Percentiles rank a stretch among this genome's conserved stretches.
phyloP scores from a whole-genome alignment of 2,888 invertebrate genomes.

The Leptopilina drosophilae region DNA sequence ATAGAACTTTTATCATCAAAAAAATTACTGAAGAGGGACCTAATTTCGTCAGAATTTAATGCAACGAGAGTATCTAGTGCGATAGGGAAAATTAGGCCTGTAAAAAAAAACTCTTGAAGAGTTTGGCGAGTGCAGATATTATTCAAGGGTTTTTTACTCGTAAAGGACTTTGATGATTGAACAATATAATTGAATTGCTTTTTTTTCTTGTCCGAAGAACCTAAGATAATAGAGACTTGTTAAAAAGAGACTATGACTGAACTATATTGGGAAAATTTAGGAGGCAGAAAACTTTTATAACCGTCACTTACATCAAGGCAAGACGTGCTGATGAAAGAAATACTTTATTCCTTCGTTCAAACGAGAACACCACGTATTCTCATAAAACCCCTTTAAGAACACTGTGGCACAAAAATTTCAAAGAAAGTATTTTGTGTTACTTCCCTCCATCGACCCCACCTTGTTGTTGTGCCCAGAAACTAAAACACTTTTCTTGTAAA shows the following conservation, averaged over 20 bases:
- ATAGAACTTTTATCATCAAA: too few relatives aligned
- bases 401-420: neutral
- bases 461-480: neutral
- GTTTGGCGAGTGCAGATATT: neutral
- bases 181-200: conserved; percentile 30
- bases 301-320: conserved; percentile 36
- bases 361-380: conserved; percentile 16
- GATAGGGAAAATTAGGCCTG: conserved; percentile 63
- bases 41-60: conserved; percentile 63
- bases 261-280: conserved; percentile 20
- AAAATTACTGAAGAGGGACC: conserved; percentile 52
- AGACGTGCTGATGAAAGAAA: conserved; percentile 28
- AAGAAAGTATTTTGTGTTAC: neutral
- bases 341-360: conserved; percentile 29
- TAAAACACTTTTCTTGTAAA: conserved; percentile 20
- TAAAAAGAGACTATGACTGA: neutral
- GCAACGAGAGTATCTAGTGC: conserved; percentile 54
- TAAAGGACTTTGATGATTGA: conserved; percentile 54
- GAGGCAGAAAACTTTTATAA: conserved; percentile 32
- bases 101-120: conserved; percentile 57
- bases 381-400: conserved; percentile 6
- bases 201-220: conserved; percentile 8
- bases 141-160: conserved; percentile 18
- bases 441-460: too few relatives aligned
- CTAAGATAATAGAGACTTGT: conserved; percentile 22